Percentiles rank a stretch among this genome's conserved stretches.
Conservation (phyloP, 2,888 invertebrate genomes). For the Dasysyrphus tricinctus region DNA sequence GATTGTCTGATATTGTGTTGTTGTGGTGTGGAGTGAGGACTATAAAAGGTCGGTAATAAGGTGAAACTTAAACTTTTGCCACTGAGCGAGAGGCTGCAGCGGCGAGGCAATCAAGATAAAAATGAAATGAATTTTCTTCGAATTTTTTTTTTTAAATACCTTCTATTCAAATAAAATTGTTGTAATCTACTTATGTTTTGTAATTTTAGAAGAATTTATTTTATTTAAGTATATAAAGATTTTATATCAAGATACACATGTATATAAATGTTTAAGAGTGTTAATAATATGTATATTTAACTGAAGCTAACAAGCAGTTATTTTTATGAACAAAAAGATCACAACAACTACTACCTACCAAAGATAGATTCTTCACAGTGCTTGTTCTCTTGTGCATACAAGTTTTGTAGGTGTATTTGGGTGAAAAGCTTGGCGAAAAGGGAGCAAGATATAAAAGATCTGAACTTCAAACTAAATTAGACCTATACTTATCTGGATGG, state of each 20-base stretch:
- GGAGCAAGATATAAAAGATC: too few relatives aligned
- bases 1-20: not conserved
- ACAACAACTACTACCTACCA: too few relatives aligned
- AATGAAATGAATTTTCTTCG: not conserved
- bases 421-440: too few relatives aligned
- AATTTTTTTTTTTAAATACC: too few relatives aligned
- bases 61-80: not conserved
- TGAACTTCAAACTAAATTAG: too few relatives aligned
- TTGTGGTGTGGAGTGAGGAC: not conserved
- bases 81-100: not conserved
- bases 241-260: slow-evolving; percentile 6
- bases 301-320: not conserved
- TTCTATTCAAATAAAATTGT: not conserved
- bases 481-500: too few relatives aligned
- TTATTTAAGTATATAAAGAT: not conserved
- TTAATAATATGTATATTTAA: not conserved
- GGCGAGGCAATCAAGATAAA: not conserved
- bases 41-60: not conserved
- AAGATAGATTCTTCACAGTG: too few relatives aligned
- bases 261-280: not conserved
- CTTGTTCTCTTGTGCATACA: too few relatives aligned
- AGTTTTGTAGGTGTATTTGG: too few relatives aligned
- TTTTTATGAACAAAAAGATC: not conserved
- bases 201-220: not conserved
- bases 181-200: not conserved